Evolutionary conservation across 2,797 vertebrate genomes (phyloP).

Genomic region (Yasuhikotakia modesta): DNA sequence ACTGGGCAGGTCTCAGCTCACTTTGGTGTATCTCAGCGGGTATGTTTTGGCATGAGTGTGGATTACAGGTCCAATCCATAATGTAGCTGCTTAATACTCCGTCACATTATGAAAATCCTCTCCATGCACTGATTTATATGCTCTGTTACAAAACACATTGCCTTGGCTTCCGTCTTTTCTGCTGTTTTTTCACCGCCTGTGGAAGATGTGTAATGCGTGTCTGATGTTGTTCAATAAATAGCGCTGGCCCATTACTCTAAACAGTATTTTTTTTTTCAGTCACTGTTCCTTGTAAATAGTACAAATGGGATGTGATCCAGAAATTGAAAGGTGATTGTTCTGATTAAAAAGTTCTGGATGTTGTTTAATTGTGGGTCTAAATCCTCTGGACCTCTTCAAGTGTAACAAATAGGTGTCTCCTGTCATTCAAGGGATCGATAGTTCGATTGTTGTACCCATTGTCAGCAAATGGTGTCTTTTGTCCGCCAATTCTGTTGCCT

Average conservation of each 20-base stretch:
- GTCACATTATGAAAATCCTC: constrained; percentile 84
- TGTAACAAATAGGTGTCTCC: constrained; percentile 1
- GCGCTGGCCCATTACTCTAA: constrained; percentile 14
- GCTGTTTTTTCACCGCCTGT: constrained; percentile 29
- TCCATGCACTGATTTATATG: constrained; percentile 59
- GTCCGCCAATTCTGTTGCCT: background rate
- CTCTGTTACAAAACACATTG: constrained; percentile 43
- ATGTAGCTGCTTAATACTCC: constrained; percentile 76
- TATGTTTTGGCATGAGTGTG: constrained; percentile 72
- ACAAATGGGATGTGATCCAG: constrained; percentile 20
- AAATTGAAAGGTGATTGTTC: constrained; percentile 7
- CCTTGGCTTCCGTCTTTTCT: constrained; percentile 62
- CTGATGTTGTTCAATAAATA: constrained; percentile 26
- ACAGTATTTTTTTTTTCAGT: constrained; percentile 25
- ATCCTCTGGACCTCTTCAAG: background rate
- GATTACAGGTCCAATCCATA: constrained; percentile 80
- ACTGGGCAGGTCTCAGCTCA: constrained; percentile 50
- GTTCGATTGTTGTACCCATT: constrained; percentile 10
- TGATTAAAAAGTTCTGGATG: constrained; percentile 7
- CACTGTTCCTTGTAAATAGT: constrained; percentile 12
- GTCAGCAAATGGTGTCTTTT: background rate
- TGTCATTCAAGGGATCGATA: constrained; percentile 8
- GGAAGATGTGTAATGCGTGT: constrained; percentile 15
- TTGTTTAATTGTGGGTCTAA: constrained; percentile 5
- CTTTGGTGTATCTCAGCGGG: constrained; percentile 45